Evolutionary conservation across 2,113 vertebrate species (phyloP), one percentile per base, ranked within the genome.

Genomic region (Hippoglossus stenolepis): DNA sequence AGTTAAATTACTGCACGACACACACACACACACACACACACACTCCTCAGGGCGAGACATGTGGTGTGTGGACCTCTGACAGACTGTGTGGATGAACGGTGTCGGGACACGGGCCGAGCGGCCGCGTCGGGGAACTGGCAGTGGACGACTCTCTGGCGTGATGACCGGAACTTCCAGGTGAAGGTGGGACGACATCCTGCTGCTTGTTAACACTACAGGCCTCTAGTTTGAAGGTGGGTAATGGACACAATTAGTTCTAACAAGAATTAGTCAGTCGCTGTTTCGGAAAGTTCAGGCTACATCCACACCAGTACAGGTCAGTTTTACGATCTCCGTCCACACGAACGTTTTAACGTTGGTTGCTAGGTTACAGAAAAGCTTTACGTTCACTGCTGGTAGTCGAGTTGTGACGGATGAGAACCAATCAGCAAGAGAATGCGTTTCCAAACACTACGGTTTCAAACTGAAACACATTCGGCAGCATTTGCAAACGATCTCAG

Each of bases 61-160:
- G 86, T 67, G 65, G 87, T 78, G 79, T 51, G 59, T 71, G 73
- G 78, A 82, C 77, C 77, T 80, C 66, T 68, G 72, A 85, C 72
- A 75, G 24, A 74, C 62, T 28, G 68, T 80, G 73, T 77, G 53
- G 73, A 82, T 80, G 83, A 82, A 67, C 63, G 21, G 75, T 69
- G 82, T 53, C 3, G 76, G 76, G 87, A 88, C 79, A 65, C 78
- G 43, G 67, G 73, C 73, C 71, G 58, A 43, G 71, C 67, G 28
- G 28, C 28, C 28, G 28, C 28, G 81, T 85, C 67, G 73, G 87
- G 83, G 74, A 75, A 51, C 38, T 86, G 92, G 92, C 92, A 93
- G 90, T 92, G 86, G 82, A 78, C 68, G 63, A 73, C 69, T 83
- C 80, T 91, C 79, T 80, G 68, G 69, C 58, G 58, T 70, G 78